Conservation (phyloP, 2,113 vertebrate genomes). For the Tragulus kanchil region DNA sequence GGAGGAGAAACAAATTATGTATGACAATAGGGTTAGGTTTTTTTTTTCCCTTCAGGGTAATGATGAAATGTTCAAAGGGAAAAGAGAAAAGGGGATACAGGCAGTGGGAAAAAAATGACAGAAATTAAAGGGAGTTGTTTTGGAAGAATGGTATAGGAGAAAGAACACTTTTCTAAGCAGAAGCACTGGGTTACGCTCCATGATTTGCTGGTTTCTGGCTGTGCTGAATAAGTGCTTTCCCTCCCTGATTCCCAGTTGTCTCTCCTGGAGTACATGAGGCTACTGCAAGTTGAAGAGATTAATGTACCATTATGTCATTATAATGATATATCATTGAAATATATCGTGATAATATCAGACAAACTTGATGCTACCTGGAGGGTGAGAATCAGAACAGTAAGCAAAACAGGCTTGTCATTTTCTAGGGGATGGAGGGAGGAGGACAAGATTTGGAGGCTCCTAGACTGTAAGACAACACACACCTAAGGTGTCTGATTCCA, state of each 20-base stretch:
- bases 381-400: neutral
- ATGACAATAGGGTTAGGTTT: neutral
- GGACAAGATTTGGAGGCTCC: neutral
- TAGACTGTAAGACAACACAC: neutral
- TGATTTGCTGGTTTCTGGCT: neutral
- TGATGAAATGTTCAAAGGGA: neutral
- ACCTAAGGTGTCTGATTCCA: neutral
- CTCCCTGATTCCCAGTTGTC: neutral
- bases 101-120: neutral
- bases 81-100: neutral
- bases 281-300: neutral
- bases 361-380: neutral
- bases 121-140: conserved; percentile 34
- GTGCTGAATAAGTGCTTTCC: neutral
- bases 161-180: conserved; percentile 22
- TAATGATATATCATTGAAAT: neutral
- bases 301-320: neutral
- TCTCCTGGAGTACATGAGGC: neutral
- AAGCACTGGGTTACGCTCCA: neutral
- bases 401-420: neutral
- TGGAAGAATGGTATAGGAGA: neutral
- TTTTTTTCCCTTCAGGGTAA: neutral
- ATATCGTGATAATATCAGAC: neutral
- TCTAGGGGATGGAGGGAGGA: neutral
- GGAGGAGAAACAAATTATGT: neutral